Base-by-base conservation (phyloP, 1,140 invertebrate genomes). In the Papilio xuthus region DNA sequence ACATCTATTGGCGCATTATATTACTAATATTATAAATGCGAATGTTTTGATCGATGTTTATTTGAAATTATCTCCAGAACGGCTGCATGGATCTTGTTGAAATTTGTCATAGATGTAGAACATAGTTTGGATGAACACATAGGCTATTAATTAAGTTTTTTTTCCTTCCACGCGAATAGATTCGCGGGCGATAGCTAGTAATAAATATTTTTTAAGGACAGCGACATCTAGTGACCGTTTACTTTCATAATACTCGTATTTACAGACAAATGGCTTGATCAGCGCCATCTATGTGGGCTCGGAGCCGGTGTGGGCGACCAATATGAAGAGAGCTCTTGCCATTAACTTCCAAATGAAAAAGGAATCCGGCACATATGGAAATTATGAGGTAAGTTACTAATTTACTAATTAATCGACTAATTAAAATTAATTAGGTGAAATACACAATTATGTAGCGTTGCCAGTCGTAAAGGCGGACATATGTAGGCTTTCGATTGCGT, bases 281-380 rank as follows among this genome's bases (percentile, higher is more conserved):
- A 86, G 82, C 0, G 79, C 78, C 0, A 81, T 92, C 10, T 86
- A 90, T 73, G 83, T 90, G 3, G 80, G 82, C 0, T 42, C 80
- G 0, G 95, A 96, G 79, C 92, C 95, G 2, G 85, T 93, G n/a
- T 96, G 96, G 96, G 94, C 95, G 0, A 94, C 94, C n/a, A 96
- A 96, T 85, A 95, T 96, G 75, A 96, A 96, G 86, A 90, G 95
- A 50, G 96, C 95, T 7, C 94, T 96, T 28, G 95, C 95, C 13
- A 94, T 95, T 50, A 95, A 95, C 80, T 94, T 96, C 42, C 96
- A 96, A 85, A 79, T 96, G 26, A 94, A 90, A 41, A 93, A 89
- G 20, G 82, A 87, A 12, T 80, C 79, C 8, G 95, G 94, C 0
- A 94, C 94, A 0, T 95, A 94, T 81, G 92, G 93, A 0, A 84